These are phyloP conservation scores for Pogonomyrmex barbatus DNA, from an alignment of 1,140 invertebrate genomes.

Conservation along the genomic window DNA sequence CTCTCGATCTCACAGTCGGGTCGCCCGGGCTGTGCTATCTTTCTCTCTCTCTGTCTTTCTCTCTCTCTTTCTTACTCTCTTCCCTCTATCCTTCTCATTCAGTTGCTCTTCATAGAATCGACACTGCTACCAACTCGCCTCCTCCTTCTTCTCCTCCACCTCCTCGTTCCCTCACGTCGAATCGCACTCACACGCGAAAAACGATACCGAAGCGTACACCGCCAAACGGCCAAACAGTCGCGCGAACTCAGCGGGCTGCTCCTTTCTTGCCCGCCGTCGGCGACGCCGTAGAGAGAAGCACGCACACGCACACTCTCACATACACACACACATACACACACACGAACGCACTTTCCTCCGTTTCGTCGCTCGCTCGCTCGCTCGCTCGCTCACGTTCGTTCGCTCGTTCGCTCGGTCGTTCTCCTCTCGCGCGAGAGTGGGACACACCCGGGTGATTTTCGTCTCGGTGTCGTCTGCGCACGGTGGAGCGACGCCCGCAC, in stretches of 20 bases:
- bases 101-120: constrained; percentile 39
- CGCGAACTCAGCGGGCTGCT: constrained; percentile 30
- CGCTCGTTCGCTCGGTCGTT: constrained; percentile 64
- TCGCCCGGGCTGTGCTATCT: constrained; percentile 52
- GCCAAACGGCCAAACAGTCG: constrained; percentile 33
- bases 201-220: constrained; percentile 16
- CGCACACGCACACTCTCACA: constrained; percentile 22
- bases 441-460: constrained; percentile 66
- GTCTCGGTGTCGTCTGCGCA: constrained; percentile 42
- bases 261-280: constrained; percentile 17
- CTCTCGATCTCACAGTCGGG: constrained; percentile 50
- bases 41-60: constrained; percentile 34
- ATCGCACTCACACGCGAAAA: constrained; percentile 49
- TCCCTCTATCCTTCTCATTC: constrained; percentile 12
- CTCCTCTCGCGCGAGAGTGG: constrained; percentile 68
- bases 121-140: constrained; percentile 33
- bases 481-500: constrained; percentile 5
- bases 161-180: constrained; percentile 4
- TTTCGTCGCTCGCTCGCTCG: constrained; percentile 58
- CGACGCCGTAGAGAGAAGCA: constrained; percentile 27
- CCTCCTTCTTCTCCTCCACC: neutral
- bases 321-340: neutral
- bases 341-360: constrained; percentile 44
- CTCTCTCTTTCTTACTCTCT: constrained; percentile 21
- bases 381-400: constrained; percentile 64